Evolutionary conservation across 2,888 invertebrate species (phyloP), one percentile per base, ranked within the genome.

Genomic region (Patella caerulea): DNA sequence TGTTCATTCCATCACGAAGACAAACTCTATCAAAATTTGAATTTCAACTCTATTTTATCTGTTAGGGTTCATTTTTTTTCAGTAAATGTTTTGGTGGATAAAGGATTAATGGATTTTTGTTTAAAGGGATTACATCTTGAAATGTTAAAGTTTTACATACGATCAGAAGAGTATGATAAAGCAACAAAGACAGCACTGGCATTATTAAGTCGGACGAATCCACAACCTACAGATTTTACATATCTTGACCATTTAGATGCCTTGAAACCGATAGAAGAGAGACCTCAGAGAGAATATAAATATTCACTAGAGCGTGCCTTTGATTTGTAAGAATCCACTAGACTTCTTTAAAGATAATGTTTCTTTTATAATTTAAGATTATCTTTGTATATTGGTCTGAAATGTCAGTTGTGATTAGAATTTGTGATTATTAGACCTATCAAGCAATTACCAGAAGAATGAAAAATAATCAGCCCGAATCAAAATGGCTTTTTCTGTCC

Each of bases 61-160:
- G 45, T 9, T 45, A 45, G 0, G 45, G 45, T 45, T 45, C 9
- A 2, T 24, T 59, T 9, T 34, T 14, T 77, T 77, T 19, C 65
- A 77, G 77, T 77, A 19, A 53, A 72, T 77, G 52, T 55, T 34
- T 52, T 77, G 3, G 19, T 65, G 29, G 69, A 52, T 19, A 55
- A 77, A 45, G 53, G 59, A 7, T 34, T 45, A 19, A 59, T 77
- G 69, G 19, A 53, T 17, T 34, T 24, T 65, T 59, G 77, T 53
- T 52, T 77, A 19, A 56, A 56, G 14, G 17, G 19, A 17, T 34
- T 77, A 52, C 77, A 77, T 29, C 53, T 53, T 45, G 75, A 75
- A 24, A 75, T 75, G 19, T 65, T 65, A 65, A 65, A 65, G 65
- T 65, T 24, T 65, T 65, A 65, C 14, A 65, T 65, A 12, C 65